These are phyloP conservation scores for Stenotaenia linearis DNA, from an alignment of 2,888 invertebrate genomes.

Conservation along the genomic window DNA sequence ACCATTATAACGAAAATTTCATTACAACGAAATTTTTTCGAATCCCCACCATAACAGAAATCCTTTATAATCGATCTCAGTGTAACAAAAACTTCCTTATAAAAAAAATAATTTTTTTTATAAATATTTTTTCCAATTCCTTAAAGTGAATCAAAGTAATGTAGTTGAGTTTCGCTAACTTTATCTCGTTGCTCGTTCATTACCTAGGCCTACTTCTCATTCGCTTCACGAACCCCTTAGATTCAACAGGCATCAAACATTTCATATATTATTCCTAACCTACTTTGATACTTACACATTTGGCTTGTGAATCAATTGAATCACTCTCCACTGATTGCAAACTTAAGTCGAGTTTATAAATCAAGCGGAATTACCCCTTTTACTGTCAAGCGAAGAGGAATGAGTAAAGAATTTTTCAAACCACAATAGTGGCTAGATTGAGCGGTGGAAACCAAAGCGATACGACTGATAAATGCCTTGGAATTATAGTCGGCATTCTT, in stretches of 20 bases:
- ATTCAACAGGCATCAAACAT: not conserved
- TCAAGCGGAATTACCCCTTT: not conserved
- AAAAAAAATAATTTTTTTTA: too few species aligned
- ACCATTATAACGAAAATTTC: too few species aligned
- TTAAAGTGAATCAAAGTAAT: not conserved
- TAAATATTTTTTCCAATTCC: not conserved
- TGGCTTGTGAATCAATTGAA: not conserved
- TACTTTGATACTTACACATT: too few species aligned
- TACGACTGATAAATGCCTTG: not conserved
- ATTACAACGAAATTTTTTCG: too few species aligned
- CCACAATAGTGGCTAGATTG: not conserved
- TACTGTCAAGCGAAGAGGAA: not conserved
- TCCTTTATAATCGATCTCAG: too few species aligned
- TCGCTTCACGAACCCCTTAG: not conserved
- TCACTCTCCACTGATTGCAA: not conserved
- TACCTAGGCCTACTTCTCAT: not conserved
- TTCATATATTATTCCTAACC: not conserved
- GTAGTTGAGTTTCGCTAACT: not conserved
- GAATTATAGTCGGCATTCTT: not conserved
- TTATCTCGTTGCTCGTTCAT: not conserved
- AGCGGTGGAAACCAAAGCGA: not conserved
- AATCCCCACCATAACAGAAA: too few species aligned
- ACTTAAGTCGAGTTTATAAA: not conserved
- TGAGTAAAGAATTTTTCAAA: not conserved
- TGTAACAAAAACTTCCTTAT: too few species aligned